Base-by-base conservation (phyloP, 2,797 vertebrate genomes). In the Galaxias olidus region DNA sequence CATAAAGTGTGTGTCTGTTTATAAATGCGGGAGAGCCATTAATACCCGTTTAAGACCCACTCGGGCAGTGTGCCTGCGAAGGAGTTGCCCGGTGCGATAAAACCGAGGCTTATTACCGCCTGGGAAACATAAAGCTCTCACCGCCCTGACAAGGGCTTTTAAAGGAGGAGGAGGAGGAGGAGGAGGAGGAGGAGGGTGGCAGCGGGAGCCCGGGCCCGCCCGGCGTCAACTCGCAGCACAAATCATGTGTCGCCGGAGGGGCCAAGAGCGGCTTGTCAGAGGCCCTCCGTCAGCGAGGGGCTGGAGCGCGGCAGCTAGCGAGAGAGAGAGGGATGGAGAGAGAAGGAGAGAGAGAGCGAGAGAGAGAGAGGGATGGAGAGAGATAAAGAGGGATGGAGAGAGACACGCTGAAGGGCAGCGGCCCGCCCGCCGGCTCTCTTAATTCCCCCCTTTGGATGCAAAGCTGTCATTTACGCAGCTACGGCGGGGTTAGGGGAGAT, bases 361-460 rank as follows among this genome's bases (percentile, higher is more conserved):
- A 46, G 18, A 1, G 44, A 17, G 5, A 19, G 14, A 12, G 10
- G n/a, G 6, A 49, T 4, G 5, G 47, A 58, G 53, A 14, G 53
- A 57, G 43, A 13, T 14, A 62, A 17, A 40, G 46, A 47, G 50
- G 18, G 46, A 51, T 42, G 10, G 10, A 8, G 46, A 47, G 53
- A 11, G 10, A 17, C 8, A n/a, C n/a, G n/a, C n/a, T n/a, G n/a
- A n/a, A n/a, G 15, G 9, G 57, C 10, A 46, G 6, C 59, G 61
- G 49, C 4, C 8, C 7, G 4, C 42, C 13, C 30, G 71, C 62
- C 73, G 41, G 15, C 47, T 69, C 68, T 66, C 69, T n/a, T 85
- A 83, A 85, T 86, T 69, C 63, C 15, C 15, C 77, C 63, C 73
- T 87, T 81, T 84, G 69, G 84, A 86, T 81, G 80, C 77, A 71